Evolutionary conservation across 1,140 invertebrate genomes (phyloP).

Genomic region (Samia ricini): DNA sequence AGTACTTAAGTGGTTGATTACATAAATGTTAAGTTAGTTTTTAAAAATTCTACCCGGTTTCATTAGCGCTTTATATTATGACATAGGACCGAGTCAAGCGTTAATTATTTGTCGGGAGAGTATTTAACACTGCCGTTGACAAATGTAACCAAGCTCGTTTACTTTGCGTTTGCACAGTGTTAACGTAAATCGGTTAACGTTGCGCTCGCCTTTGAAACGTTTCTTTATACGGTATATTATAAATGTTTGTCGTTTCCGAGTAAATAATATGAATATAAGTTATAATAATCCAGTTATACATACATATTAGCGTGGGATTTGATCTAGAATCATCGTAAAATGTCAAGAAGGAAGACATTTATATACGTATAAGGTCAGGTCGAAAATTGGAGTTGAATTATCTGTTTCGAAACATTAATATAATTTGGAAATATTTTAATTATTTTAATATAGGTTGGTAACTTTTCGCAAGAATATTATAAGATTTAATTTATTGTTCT

Average conservation of each 20-base stretch:
- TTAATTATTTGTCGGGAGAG: neutral
- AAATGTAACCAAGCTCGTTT: slow-evolving; percentile 17
- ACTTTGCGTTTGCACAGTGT: neutral
- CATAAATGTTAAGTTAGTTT: neutral
- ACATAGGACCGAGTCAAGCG: neutral
- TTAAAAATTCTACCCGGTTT: neutral
- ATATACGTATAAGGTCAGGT: too few species aligned
- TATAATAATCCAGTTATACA: neutral
- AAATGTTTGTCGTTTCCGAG: neutral
- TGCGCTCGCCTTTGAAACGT: neutral
- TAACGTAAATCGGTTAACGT: slow-evolving; percentile 12
- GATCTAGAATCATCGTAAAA: too few species aligned
- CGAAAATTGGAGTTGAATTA: too few species aligned
- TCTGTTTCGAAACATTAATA: too few species aligned
- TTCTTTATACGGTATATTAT: neutral
- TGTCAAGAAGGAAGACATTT: too few species aligned
- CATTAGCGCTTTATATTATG: neutral
- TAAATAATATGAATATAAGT: neutral
- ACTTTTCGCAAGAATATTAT: too few species aligned
- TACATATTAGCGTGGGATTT: too few species aligned
- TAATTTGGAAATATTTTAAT: too few species aligned
- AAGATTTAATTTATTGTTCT: too few species aligned
- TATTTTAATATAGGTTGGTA: too few species aligned
- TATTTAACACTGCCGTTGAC: slow-evolving; percentile 22
- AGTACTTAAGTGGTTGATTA: too few species aligned